Evolutionary conservation across 1,140 invertebrate genomes (phyloP).

Genomic region (Anastrepha ludens): DNA sequence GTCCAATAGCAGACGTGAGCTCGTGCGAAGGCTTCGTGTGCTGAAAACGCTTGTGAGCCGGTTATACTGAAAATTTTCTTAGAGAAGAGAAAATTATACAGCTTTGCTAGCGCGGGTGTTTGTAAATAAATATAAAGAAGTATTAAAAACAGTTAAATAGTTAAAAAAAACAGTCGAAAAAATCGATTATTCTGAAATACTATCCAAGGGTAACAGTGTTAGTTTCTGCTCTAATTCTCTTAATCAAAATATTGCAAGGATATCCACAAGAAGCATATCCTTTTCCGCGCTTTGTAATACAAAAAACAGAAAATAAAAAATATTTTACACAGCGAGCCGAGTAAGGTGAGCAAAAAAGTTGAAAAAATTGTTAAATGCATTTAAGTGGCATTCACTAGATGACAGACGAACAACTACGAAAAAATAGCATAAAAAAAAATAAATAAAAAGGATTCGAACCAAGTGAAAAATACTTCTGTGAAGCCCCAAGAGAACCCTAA

Average conservation of each 20-base stretch:
- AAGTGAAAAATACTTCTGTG: neutral
- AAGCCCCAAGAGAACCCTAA: neutral
- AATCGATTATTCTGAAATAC: no score
- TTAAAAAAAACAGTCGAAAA: neutral
- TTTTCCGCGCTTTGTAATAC: no score
- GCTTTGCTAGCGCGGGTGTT: constrained; percentile 54
- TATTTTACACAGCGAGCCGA: no score
- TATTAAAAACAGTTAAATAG: neutral
- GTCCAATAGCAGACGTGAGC: constrained; percentile 58
- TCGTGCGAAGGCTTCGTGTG: constrained; percentile 56
- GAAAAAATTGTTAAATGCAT: neutral
- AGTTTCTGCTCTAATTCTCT: neutral
- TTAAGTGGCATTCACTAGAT: constrained; percentile 16
- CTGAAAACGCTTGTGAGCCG: constrained; percentile 13
- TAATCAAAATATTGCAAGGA: neutral
- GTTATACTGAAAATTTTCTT: constrained; percentile 7
- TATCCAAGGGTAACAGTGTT: neutral
- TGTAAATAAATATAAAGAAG: constrained; percentile 43
- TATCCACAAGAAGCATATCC: no score
- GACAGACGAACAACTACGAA: neutral
- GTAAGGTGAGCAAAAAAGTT: neutral
- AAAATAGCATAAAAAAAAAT: neutral
- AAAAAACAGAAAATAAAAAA: neutral
- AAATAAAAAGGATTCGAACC: neutral
- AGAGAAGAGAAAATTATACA: neutral